Evolutionary conservation across 2,113 vertebrate species (phyloP).

Genomic region (Limnothrissa miodon): DNA sequence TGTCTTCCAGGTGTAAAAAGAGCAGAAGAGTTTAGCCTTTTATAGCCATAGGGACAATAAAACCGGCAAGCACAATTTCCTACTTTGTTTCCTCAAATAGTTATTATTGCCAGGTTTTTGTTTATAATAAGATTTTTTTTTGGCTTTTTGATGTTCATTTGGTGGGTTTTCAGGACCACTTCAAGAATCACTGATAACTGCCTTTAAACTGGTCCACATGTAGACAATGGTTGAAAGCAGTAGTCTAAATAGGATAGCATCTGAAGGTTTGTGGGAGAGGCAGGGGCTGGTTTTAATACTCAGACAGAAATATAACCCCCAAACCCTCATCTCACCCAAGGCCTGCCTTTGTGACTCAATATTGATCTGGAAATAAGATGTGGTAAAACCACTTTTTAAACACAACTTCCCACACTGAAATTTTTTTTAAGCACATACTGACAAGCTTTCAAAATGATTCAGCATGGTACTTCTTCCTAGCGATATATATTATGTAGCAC

Average conservation of each 20-base stretch:
- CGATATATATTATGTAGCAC: neutral
- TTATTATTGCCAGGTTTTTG: too few relatives aligned
- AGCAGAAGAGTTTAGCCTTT: too few relatives aligned
- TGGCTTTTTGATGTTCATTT: neutral
- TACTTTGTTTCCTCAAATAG: too few relatives aligned
- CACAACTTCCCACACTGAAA: neutral
- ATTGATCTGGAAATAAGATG: neutral
- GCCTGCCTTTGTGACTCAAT: neutral
- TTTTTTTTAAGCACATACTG: neutral
- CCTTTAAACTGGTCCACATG: neutral
- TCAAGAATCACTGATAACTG: neutral
- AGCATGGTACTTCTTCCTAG: neutral
- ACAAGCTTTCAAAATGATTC: neutral
- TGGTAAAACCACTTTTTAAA: neutral
- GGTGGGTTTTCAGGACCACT: neutral
- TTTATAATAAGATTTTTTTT: neutral
- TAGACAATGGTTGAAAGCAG: neutral
- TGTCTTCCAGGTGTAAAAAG: too few relatives aligned
- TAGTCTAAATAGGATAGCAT: neutral
- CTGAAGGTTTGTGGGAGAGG: neutral
- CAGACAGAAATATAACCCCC: neutral
- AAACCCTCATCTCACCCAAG: neutral
- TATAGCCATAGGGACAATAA: too few relatives aligned
- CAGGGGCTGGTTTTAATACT: neutral
- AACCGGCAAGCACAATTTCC: too few relatives aligned